A percentile compares a stretch with the other conserved stretches of the same genome.
phyloP scores from a whole-genome alignment of 2,113 vertebrate genomes.

The Eolophus roseicapilla region DNA sequence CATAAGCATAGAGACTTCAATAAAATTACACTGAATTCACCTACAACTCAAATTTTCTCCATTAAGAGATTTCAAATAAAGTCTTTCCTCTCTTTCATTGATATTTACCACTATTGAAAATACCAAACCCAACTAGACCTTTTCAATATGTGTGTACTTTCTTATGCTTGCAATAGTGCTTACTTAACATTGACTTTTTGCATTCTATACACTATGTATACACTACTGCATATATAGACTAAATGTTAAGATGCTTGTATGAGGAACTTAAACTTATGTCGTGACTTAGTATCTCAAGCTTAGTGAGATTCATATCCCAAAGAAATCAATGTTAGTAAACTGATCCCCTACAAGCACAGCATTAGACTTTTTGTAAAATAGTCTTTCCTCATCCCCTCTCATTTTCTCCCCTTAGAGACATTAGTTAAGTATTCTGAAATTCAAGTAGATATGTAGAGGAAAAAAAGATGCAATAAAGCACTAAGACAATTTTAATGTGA shows the following conservation, averaged over 20 bases:
- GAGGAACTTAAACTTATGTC: neutral
- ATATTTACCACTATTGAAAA: neutral
- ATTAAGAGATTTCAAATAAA: neutral
- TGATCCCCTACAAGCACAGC: neutral
- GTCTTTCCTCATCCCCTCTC: neutral
- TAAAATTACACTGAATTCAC: neutral
- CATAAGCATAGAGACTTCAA: neutral
- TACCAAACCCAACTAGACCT: neutral
- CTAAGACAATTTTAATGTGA: neutral
- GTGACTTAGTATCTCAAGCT: neutral
- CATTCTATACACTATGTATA: neutral
- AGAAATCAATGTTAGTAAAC: neutral
- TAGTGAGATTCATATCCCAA: neutral
- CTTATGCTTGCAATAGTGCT: neutral
- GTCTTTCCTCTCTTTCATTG: neutral
- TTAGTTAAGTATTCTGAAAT: neutral
- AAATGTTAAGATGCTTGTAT: neutral
- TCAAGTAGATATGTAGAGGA: neutral
- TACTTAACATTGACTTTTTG: neutral
- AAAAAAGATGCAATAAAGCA: neutral
- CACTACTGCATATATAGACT: neutral
- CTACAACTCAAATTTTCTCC: neutral
- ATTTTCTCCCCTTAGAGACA: neutral
- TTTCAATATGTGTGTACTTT: neutral
- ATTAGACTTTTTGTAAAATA: neutral